These are phyloP conservation scores for Protobothrops flavoviridis DNA, from an alignment of 2,113 vertebrate species.

Conservation along the genomic window DNA sequence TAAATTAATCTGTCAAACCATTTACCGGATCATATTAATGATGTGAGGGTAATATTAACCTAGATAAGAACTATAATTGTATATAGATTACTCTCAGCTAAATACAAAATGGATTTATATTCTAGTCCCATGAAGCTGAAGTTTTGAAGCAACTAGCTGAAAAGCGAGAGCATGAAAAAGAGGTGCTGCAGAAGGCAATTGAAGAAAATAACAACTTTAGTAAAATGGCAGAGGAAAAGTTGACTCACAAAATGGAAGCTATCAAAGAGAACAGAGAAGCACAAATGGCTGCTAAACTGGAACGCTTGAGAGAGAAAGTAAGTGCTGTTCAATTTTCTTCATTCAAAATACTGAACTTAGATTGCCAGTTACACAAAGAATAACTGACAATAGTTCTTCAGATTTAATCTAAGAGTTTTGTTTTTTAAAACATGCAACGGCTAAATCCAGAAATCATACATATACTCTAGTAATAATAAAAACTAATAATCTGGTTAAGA, in stretches of 20 bases:
- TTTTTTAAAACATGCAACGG: not conserved
- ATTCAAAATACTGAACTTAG: not conserved
- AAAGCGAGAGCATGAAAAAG: slow-evolving; percentile 93
- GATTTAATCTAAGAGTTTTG: not conserved
- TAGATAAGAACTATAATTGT: slow-evolving; percentile 1
- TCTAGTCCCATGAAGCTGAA: slow-evolving; percentile 88
- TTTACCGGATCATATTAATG: not conserved
- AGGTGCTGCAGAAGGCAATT: slow-evolving; percentile 92
- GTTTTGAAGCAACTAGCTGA: slow-evolving; percentile 92
- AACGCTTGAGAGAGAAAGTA: slow-evolving; percentile 95
- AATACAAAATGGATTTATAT: not conserved
- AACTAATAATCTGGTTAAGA: not conserved
- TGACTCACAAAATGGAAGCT: slow-evolving; percentile 94
- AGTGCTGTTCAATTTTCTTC: slow-evolving; percentile 15
- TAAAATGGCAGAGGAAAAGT: slow-evolving; percentile 92
- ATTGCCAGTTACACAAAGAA: not conserved
- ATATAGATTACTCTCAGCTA: slow-evolving; percentile 7
- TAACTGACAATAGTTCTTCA: not conserved
- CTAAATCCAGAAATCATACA: not conserved
- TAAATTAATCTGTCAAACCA: not conserved
- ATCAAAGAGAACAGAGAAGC: slow-evolving; percentile 94
- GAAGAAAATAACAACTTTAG: slow-evolving; percentile 94
- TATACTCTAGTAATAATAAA: not conserved
- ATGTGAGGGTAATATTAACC: not conserved
- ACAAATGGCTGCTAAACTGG: slow-evolving; percentile 88